Conservation (phyloP, 2,888 invertebrate species). For the Harpagoxenus sublaevis region DNA sequence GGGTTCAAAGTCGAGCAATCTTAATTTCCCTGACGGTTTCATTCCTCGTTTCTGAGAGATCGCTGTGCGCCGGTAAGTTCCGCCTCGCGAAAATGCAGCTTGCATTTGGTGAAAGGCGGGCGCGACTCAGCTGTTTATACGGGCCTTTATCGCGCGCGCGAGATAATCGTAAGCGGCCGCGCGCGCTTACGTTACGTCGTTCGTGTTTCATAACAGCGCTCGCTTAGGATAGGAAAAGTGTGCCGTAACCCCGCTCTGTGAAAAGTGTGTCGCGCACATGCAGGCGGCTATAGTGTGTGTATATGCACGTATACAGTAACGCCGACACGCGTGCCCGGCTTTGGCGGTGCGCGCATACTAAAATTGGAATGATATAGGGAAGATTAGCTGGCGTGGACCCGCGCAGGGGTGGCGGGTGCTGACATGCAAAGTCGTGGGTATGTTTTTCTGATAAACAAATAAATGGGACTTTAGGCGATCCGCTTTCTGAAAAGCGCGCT, state of each 20-base stretch:
- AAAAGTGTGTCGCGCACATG: conserved; percentile 52
- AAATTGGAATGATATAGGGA: conserved; percentile 43
- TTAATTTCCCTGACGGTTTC: neutral
- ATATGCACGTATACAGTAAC: neutral
- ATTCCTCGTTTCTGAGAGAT: neutral
- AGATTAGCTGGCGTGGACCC: conserved; percentile 21
- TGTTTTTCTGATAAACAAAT: conserved; percentile 4
- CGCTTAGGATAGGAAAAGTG: conserved; percentile 59
- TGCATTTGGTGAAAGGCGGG: conserved; percentile 43
- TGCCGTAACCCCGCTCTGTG: conserved; percentile 52
- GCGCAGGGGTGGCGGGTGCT: neutral
- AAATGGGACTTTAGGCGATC: neutral
- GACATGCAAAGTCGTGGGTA: neutral
- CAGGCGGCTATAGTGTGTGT: neutral
- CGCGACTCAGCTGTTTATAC: conserved; percentile 30
- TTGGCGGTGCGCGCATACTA: conserved; percentile 36
- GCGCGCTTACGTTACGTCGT: conserved; percentile 60
- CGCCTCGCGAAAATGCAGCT: conserved; percentile 28
- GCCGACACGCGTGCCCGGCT: neutral
- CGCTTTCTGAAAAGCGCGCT: neutral
- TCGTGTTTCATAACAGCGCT: conserved; percentile 50
- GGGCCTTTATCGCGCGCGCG: conserved; percentile 20
- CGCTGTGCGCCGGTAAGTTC: neutral
- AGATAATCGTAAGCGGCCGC: conserved; percentile 46
- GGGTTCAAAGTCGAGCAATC: neutral